These are phyloP conservation scores for Gila orcuttii DNA, from an alignment of 2,113 vertebrate species.

Conservation along the genomic window DNA sequence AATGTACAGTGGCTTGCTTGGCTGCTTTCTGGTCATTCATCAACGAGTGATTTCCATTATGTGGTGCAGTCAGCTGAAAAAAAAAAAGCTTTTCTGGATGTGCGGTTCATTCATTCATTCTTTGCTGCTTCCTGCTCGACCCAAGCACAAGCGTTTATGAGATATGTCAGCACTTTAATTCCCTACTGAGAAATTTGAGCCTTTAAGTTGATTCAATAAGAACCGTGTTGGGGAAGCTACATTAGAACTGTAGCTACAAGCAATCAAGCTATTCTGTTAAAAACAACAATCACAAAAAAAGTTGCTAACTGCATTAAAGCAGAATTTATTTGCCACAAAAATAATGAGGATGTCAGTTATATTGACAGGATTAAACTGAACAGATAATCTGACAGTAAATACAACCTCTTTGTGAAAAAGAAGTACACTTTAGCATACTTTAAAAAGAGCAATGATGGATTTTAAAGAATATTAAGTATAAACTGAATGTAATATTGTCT, in stretches of 20 bases:
- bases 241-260: not conserved
- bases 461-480: too few species aligned
- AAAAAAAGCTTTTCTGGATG: constrained; percentile 69
- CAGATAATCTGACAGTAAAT: not conserved
- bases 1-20: constrained; percentile 70
- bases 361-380: not conserved
- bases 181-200: constrained; percentile 7
- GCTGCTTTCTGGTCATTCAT: constrained; percentile 75
- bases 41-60: constrained; percentile 78
- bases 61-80: constrained; percentile 78
- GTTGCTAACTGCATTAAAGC: not conserved
- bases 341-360: not conserved
- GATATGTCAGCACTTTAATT: constrained; percentile 57
- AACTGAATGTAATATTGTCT: too few species aligned
- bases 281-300: not conserved
- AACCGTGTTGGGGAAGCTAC: not conserved
- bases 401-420: not conserved
- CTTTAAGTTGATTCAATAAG: constrained; percentile 18
- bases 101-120: constrained; percentile 69
- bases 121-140: constrained; percentile 59
- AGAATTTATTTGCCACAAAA: not conserved
- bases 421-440: too few species aligned
- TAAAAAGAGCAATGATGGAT: too few species aligned
- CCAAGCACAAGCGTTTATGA: constrained; percentile 63
- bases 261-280: not conserved